Evolutionary conservation across 1,140 invertebrate species (phyloP), one percentile per base, ranked within the genome.

Genomic region (Daktulosphaira vitifoliae): DNA sequence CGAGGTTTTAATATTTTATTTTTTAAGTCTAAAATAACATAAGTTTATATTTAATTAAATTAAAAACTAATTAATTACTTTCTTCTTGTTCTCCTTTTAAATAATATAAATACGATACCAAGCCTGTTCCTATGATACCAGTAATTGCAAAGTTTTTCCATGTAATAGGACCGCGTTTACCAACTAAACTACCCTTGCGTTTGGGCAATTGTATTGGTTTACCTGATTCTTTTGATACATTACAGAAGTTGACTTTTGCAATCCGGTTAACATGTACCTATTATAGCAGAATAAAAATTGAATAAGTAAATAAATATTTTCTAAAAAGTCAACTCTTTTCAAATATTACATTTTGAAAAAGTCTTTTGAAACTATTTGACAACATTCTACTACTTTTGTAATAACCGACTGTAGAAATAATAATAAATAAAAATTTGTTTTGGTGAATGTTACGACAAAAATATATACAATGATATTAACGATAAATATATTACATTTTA

Each of bases 31-130:
- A n/a, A n/a, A n/a, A n/a, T n/a, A n/a, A n/a, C n/a, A n/a, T n/a
- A n/a, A n/a, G n/a, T n/a, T n/a, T n/a, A n/a, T n/a, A n/a, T n/a
- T n/a, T n/a, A n/a, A n/a, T n/a, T n/a, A n/a, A n/a, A n/a, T n/a
- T n/a, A n/a, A n/a, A n/a, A n/a, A n/a, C n/a, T 33, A 33, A 33
- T 33, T 33, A 11, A 33, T 69, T 71, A 76, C 79, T 72, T 75
- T 81, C 54, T 71, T 87, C 81, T 76, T 94, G 94, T 74, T 88
- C 80, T 66, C 79, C 78, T 74, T 87, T 87, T 1, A 93, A 75
- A 72, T 92, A 88, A 33, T 83, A 76, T 83, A 92, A 83, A 71
- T 85, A 90, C 0, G 70, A 79, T 11, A 89, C 73, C 15, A 90
- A 74, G 8, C 78, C 76, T 16, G 78, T 78, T 8, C 85, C 87